These are phyloP conservation scores for Poeciliopsis paucimaculata DNA, from an alignment of 2,797 vertebrate species.

Conservation along the genomic window DNA sequence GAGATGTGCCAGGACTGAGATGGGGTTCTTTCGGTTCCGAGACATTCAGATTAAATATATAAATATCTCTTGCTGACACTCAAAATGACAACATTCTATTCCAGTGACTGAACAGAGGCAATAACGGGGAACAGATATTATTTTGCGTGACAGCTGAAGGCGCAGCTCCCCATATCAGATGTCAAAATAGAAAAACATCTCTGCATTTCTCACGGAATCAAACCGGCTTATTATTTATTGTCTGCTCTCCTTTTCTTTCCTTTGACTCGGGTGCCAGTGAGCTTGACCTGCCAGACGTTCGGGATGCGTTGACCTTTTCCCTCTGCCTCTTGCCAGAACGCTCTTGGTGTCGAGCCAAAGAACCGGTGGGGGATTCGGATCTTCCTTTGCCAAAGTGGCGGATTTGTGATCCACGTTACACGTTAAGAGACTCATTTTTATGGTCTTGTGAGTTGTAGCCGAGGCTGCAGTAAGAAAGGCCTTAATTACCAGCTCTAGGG, in stretches of 20 bases:
- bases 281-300: conserved; percentile 45
- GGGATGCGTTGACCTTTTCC: conserved; percentile 52
- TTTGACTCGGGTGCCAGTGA: conserved; percentile 40
- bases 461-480: conserved; percentile 11
- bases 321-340: conserved; percentile 52
- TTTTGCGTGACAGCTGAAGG: conserved; percentile 26
- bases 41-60: neutral
- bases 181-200: conserved; percentile 33
- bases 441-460: conserved; percentile 13
- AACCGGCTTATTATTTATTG: conserved; percentile 44
- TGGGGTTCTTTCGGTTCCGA: neutral
- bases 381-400: conserved; percentile 30
- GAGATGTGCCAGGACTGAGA: neutral
- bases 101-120: conserved; percentile 31
- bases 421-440: conserved; percentile 21
- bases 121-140: conserved; percentile 29
- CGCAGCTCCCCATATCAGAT: conserved; percentile 26
- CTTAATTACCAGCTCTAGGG: conserved; percentile 48
- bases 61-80: conserved; percentile 8
- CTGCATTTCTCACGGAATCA: conserved; percentile 45
- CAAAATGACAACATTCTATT: conserved; percentile 8
- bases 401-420: conserved; percentile 43
- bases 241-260: neutral
- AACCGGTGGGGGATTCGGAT: conserved; percentile 21
- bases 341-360: conserved; percentile 46